Base-by-base conservation (phyloP, 1,140 invertebrate species). In the Philotrypesis tridentata region DNA sequence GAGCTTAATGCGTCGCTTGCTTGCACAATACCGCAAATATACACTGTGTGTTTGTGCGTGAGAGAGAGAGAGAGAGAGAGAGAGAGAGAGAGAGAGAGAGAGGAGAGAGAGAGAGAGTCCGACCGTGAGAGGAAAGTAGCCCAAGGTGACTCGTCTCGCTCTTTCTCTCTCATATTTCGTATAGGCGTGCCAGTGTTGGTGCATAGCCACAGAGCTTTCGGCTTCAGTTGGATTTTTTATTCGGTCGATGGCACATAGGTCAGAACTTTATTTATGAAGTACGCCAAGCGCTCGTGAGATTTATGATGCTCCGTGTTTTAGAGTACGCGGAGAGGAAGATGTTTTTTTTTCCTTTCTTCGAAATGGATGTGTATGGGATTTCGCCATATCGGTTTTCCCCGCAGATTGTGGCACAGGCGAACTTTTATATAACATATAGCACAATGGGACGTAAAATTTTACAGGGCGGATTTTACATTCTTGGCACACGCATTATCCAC, bases 81-180 rank as follows among this genome's bases (percentile, higher is more conserved):
- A n/a, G n/a, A n/a, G n/a, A n/a, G n/a, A n/a, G n/a, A n/a, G n/a
- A n/a, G n/a, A n/a, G n/a, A n/a, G n/a, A n/a, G n/a, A n/a, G n/a
- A n/a, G n/a, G n/a, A n/a, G n/a, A n/a, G n/a, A n/a, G 9, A 37
- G 9, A 37, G 33, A 9, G 9, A 37, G 33, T 37, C 9, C 9
- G 33, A 4, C 29, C 43, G 7, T 17, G 21, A 25, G 12, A 31
- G 71, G n/a, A 55, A 73, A 73, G 71, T 73, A 73, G 71, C 71
- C n/a, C 71, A 73, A 73, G 71, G 71, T 73, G 48, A 73, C 40
- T 14, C 17, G 31, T 25, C 68, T 37, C 33, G 3, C 9, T 37
- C 9, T 37, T 9, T 37, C 33, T 37, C 11, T 8, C 14, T 37
- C 23, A 21, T 55, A 25, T 73, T 48, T 73, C 27, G 8, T 21